Evolutionary conservation across 2,888 invertebrate genomes (phyloP).

Genomic region (Pycnomerus fuliginosus): DNA sequence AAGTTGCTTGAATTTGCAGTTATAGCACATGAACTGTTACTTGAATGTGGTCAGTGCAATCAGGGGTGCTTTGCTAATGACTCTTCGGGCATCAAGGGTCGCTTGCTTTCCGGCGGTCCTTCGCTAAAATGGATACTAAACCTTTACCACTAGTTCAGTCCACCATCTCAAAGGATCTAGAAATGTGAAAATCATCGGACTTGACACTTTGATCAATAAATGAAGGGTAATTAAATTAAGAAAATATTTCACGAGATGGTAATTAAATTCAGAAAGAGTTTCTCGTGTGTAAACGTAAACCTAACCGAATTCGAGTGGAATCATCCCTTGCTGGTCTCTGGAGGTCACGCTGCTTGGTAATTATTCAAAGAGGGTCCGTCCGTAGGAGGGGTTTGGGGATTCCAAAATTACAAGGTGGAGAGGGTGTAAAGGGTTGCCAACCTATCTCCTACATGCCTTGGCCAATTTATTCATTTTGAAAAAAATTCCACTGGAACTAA

Average conservation of each 20-base stretch:
- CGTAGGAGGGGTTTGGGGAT: conserved; percentile 26
- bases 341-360: conserved; percentile 50
- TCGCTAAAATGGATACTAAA: conserved; percentile 26
- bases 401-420: conserved; percentile 40
- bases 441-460: conserved; percentile 32
- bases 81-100: conserved; percentile 20
- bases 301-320: conserved; percentile 29
- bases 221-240: background rate
- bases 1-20: too few relatives aligned
- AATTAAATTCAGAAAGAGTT: conserved; percentile 20
- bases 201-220: background rate
- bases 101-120: conserved; percentile 19
- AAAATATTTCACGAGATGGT: conserved; percentile 18
- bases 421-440: conserved; percentile 40
- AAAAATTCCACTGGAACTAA: too few relatives aligned
- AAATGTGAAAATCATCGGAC: conserved; percentile 2
- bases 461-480: too few relatives aligned
- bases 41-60: conserved; percentile 26
- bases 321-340: conserved; percentile 48
- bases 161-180: conserved; percentile 11
- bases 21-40: too few relatives aligned
- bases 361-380: conserved; percentile 49
- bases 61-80: conserved; percentile 25
- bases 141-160: conserved; percentile 12
- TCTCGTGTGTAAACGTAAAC: conserved; percentile 16